Evolutionary conservation across 1,140 invertebrate genomes (phyloP), one percentile per base, ranked within the genome.

Genomic region (Lasioglossum albipes): DNA sequence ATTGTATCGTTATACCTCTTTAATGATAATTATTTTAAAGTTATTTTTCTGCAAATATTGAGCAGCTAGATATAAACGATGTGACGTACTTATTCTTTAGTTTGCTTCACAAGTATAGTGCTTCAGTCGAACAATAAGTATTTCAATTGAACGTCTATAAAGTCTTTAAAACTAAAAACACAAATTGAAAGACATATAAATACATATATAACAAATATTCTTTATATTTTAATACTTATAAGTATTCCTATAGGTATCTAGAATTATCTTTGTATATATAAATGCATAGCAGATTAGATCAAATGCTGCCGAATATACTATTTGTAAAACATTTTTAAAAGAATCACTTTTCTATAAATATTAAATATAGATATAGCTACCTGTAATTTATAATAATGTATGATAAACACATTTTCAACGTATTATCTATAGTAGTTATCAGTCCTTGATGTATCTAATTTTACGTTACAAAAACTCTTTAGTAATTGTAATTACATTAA

Each of bases 301-400:
- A 77, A 45, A 12, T 77, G 86, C 86, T 87, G 86, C 86, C 85
- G 70, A 52, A 81, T 86, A 49, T 86, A 82, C 57, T 71, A 75
- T 65, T 57, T 85, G 61, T 75, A 75, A 86, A 69, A 69, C 52
- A 78, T 84, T 82, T 79, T 49, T 82, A 85, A 54, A 81, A n/a
- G 45, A 52, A 84, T 79, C 41, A 72, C 72, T 61, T 72, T 84
- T 82, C 18, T 85, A 86, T 57, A 62, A 82, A 79, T 86, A 75
- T 65, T 42, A 61, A 27, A 27, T 74, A 79, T 69, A 64, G 75
- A 67, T 36, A 49, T 62, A 85, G 75, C 62, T 83, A 85, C 22
- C 62, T 86, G 66, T 81, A 86, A 82, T 76, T 69, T 85, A 84
- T 77, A 75, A 10, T 65, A 31, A 59, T 36, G 5, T 76, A 81